Conservation (phyloP, 2,113 vertebrate species). For the Tupaia tana region DNA sequence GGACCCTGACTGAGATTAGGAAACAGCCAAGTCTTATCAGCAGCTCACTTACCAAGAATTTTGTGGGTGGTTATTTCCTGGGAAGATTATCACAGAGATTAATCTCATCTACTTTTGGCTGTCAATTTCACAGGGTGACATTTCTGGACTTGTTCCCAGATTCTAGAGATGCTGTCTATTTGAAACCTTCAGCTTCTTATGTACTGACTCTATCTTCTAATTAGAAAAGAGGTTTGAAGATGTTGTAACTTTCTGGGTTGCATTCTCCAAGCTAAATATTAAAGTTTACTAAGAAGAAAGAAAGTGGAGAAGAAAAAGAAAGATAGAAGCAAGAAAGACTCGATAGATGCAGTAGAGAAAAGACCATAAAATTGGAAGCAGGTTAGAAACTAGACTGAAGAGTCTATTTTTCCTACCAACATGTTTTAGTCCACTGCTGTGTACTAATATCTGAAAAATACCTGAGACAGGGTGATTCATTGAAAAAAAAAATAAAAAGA, state of each 20-base stretch:
- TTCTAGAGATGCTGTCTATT: background rate
- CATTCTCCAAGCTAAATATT: background rate
- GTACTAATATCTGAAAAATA: too few species aligned
- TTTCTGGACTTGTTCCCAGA: conserved; percentile 53
- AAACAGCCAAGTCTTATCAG: background rate
- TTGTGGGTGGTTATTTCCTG: conserved; percentile 39
- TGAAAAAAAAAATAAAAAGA: too few species aligned
- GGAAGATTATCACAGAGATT: conserved; percentile 66
- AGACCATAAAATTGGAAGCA: background rate
- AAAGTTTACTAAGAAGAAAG: background rate
- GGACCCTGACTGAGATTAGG: background rate
- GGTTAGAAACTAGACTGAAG: background rate
- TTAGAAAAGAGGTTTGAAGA: conserved; percentile 46
- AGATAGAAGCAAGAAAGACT: background rate
- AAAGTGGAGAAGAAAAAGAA: background rate
- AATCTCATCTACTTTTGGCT: conserved; percentile 49
- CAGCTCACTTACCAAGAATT: background rate
- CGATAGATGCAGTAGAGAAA: background rate
- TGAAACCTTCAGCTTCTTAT: conserved; percentile 13
- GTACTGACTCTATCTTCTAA: conserved; percentile 23
- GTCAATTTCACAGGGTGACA: conserved; percentile 37
- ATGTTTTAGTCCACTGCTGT: too few species aligned
- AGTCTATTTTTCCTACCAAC: too few species aligned
- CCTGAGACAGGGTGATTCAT: too few species aligned
- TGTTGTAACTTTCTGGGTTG: background rate